A percentile compares a stretch with the other conserved stretches of the same genome.
These are phyloP conservation scores for Stomorhina lunata DNA, from an alignment of 2,888 invertebrate species.

Conservation along the genomic window DNA sequence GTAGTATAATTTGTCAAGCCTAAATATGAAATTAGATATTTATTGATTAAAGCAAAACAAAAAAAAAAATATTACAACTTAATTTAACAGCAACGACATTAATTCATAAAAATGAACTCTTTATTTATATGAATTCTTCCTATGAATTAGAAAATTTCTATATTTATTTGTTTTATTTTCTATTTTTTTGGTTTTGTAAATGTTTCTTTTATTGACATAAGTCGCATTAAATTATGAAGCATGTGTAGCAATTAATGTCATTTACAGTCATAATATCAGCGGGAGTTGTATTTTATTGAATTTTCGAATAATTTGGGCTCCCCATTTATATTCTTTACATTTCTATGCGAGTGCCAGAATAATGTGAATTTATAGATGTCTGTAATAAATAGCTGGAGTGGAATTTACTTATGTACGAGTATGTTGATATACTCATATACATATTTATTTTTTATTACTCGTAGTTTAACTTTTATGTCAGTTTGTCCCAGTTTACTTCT, in stretches of 20 bases:
- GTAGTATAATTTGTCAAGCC: no score
- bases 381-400: no score
- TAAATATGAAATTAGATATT: no score
- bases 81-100: background rate
- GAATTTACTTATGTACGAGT: background rate
- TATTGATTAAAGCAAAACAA: no score
- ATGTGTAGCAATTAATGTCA: constrained; percentile 26
- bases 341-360: background rate
- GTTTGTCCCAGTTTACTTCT: no score
- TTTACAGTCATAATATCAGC: constrained; percentile 19
- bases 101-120: background rate
- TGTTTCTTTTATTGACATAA: constrained; percentile 22
- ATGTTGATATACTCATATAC: background rate
- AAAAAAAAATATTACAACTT: background rate
- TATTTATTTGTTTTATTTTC: background rate
- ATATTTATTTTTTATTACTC: background rate
- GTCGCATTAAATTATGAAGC: constrained; percentile 24
- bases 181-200: background rate
- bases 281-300: constrained; percentile 3
- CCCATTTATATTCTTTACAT: background rate
- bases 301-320: background rate
- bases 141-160: constrained; percentile 16
- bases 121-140: background rate
- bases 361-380: background rate
- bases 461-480: no score